Percentiles rank a stretch among this genome's conserved stretches.
phyloP scores from a whole-genome alignment of 2,888 invertebrate genomes.

The Ectropis crepuscularia region DNA sequence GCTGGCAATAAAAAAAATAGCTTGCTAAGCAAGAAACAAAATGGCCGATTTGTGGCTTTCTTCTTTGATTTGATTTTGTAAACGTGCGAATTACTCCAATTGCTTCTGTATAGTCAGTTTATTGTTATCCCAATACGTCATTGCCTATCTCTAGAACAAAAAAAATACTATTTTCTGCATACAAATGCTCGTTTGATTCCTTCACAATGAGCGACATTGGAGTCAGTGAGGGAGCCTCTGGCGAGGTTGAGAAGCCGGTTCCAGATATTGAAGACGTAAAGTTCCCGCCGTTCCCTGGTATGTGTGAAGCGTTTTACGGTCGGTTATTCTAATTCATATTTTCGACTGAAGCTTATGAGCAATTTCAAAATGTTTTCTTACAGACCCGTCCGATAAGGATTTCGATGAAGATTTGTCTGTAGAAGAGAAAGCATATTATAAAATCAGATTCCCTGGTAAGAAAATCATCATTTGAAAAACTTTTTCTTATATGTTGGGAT shows the following conservation, averaged over 20 bases:
- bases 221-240: slow-evolving; percentile 57
- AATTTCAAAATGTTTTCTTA: slow-evolving; percentile 40
- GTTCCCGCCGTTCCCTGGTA: slow-evolving; percentile 80
- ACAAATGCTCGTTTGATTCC: slow-evolving; percentile 3
- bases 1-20: not conserved
- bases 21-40: slow-evolving; percentile 7
- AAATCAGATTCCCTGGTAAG: slow-evolving; percentile 76
- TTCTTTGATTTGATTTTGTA: slow-evolving; percentile 28
- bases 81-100: slow-evolving; percentile 19
- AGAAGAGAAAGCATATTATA: slow-evolving; percentile 82
- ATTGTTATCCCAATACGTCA: not conserved
- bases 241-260: slow-evolving; percentile 73
- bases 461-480: not conserved
- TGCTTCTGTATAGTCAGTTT: not conserved
- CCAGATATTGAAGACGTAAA: slow-evolving; percentile 55
- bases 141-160: not conserved
- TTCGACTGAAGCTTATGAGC: not conserved
- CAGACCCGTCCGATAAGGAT: slow-evolving; percentile 74
- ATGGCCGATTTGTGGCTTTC: slow-evolving; percentile 28
- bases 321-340: not conserved
- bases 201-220: slow-evolving; percentile 65
- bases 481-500: not conserved
- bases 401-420: slow-evolving; percentile 83
- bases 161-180: slow-evolving; percentile 4
- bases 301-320: slow-evolving; percentile 10